phyloP scores from a whole-genome alignment of 2,113 vertebrate species.

The Aleadryas rufinucha region DNA sequence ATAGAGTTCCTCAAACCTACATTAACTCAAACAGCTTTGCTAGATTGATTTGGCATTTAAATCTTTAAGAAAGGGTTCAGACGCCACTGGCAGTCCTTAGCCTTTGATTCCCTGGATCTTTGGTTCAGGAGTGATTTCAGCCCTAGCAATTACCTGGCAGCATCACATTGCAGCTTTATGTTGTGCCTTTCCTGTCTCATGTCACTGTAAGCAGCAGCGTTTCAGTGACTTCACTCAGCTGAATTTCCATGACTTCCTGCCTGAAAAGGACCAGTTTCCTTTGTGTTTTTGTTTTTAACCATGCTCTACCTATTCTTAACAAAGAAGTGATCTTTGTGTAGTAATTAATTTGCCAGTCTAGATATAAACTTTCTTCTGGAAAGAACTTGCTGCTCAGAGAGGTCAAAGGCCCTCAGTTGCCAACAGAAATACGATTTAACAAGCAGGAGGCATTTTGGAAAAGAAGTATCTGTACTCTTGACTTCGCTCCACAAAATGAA shows the following conservation, averaged over 20 bases:
- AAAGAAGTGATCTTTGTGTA: neutral
- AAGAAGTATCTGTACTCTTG: neutral
- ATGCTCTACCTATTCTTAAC: neutral
- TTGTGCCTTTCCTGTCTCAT: neutral
- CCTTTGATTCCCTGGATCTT: neutral
- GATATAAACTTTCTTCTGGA: neutral
- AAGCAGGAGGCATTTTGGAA: neutral
- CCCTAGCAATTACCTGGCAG: neutral
- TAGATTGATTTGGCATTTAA: neutral
- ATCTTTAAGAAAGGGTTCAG: neutral
- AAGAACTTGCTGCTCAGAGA: neutral
- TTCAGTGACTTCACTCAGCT: neutral
- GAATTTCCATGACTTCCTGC: neutral
- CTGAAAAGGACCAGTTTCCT: neutral
- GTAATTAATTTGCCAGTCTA: neutral
- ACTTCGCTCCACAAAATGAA: neutral
- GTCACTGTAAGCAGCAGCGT: accelerated
- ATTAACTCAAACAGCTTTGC: neutral
- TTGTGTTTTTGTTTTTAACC: neutral
- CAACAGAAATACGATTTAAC: conserved; percentile 15
- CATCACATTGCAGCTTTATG: neutral
- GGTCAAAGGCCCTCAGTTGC: neutral
- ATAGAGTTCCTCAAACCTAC: neutral
- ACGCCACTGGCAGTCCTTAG: neutral
- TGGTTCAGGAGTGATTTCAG: neutral